phyloP scores from a whole-genome alignment of 2,888 invertebrate species.

The Carterocephalus palaemon region DNA sequence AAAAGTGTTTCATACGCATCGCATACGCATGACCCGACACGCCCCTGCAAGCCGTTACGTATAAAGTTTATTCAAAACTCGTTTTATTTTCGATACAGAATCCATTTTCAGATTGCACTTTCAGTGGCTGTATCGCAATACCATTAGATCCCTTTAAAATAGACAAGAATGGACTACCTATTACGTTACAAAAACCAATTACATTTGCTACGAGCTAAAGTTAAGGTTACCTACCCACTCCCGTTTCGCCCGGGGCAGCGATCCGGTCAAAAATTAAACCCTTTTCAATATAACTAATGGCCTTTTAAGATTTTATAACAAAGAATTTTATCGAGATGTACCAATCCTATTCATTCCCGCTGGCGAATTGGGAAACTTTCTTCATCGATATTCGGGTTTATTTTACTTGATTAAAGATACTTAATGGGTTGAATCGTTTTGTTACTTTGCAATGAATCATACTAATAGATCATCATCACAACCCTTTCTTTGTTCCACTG shows the following conservation, averaged over 20 bases:
- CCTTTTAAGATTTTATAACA: slow-evolving; percentile 43
- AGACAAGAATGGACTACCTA: slow-evolving; percentile 23
- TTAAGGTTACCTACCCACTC: too few species aligned
- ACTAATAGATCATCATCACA: too few species aligned
- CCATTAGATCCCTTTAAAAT: slow-evolving; percentile 28
- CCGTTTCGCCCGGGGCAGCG: slow-evolving; percentile 34
- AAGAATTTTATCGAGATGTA: slow-evolving; percentile 38
- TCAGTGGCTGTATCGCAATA: slow-evolving; percentile 17
- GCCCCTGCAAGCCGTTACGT: too few species aligned
- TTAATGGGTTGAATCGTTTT: slow-evolving; percentile 6
- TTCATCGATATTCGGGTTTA: slow-evolving; percentile 25
- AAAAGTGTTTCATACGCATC: too few species aligned
- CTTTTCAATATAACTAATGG: slow-evolving; percentile 43
- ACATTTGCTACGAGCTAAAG: slow-evolving; percentile 39
- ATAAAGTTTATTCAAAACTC: slow-evolving; percentile 1
- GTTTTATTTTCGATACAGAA: slow-evolving; percentile 13
- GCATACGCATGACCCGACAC: too few species aligned
- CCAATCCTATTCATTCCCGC: slow-evolving; percentile 28
- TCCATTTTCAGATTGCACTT: slow-evolving; percentile 17
- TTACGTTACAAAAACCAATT: slow-evolving; percentile 40
- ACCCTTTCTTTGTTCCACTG: too few species aligned
- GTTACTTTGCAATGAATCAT: too few species aligned
- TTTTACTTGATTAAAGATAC: slow-evolving; percentile 33
- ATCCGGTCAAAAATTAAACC: slow-evolving; percentile 40
- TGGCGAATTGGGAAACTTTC: slow-evolving; percentile 40